phyloP scores from a whole-genome alignment of 2,797 vertebrate species.

The Ptychadena robeensis region DNA sequence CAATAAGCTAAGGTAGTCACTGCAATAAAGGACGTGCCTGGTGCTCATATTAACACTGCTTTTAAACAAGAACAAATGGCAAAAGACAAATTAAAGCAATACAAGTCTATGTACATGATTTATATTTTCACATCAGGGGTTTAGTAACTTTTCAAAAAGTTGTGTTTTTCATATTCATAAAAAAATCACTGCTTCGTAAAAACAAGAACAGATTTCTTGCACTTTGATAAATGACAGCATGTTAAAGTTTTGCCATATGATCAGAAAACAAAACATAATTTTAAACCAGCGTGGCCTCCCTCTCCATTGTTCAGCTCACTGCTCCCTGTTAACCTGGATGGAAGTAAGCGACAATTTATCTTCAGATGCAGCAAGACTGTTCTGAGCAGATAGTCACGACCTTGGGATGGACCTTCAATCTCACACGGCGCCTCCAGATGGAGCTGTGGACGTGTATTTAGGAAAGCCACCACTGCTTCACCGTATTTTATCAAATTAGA shows the following conservation, averaged over 20 bases:
- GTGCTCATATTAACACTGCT: too few relatives aligned
- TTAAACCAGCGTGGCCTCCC: not conserved
- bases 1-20: too few relatives aligned
- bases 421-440: slow-evolving; percentile 25
- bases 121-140: too few relatives aligned
- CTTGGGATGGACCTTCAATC: slow-evolving; percentile 53
- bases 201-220: too few relatives aligned
- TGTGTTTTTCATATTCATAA: too few relatives aligned
- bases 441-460: not conserved
- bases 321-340: slow-evolving; percentile 5
- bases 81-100: too few relatives aligned
- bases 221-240: not conserved
- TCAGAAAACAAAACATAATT: not conserved
- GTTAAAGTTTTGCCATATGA: not conserved
- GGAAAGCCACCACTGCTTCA: not conserved
- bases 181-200: too few relatives aligned
- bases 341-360: slow-evolving; percentile 39
- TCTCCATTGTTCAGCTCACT: not conserved
- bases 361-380: slow-evolving; percentile 19
- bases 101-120: too few relatives aligned
- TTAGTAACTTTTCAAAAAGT: too few relatives aligned
- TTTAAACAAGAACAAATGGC: too few relatives aligned
- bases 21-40: too few relatives aligned
- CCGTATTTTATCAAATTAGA: slow-evolving; percentile 26
- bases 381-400: slow-evolving; percentile 3